These are phyloP conservation scores for Megathymus violae DNA, from an alignment of 1,140 invertebrate genomes.

Conservation along the genomic window DNA sequence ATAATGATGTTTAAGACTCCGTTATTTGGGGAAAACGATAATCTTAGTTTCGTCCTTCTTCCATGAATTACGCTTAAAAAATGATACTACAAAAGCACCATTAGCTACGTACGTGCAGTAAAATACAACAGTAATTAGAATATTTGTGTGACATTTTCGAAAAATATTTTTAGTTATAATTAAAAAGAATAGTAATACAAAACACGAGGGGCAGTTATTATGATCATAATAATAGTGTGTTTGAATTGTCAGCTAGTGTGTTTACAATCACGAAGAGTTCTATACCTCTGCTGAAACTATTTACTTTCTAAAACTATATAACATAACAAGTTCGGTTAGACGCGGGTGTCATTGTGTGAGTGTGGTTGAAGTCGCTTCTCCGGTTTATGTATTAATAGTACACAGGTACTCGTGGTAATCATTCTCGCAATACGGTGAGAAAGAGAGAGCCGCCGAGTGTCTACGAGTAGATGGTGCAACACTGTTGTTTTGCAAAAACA, in stretches of 20 bases:
- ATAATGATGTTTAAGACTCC: background rate
- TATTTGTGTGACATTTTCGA: too few relatives aligned
- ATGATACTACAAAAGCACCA: too few relatives aligned
- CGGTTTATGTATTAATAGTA: constrained; percentile 38
- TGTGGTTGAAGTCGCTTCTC: constrained; percentile 23
- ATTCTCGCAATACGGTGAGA: constrained; percentile 43
- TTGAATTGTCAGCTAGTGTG: too few relatives aligned
- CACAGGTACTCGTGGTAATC: constrained; percentile 25
- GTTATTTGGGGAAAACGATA: too few relatives aligned
- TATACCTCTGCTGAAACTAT: constrained; percentile 6
- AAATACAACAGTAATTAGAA: too few relatives aligned
- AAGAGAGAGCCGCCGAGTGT: constrained; percentile 49
- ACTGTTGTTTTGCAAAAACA: constrained; percentile 69
- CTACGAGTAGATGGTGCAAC: constrained; percentile 57
- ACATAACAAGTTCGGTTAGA: constrained; percentile 31
- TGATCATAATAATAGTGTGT: too few relatives aligned
- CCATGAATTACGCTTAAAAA: too few relatives aligned
- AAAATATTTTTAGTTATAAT: too few relatives aligned
- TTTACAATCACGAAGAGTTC: constrained; percentile 9
- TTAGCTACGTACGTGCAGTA: too few relatives aligned
- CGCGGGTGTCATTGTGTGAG: constrained; percentile 15
- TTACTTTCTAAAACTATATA: constrained; percentile 29
- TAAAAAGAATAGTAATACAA: too few relatives aligned
- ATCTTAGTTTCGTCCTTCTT: too few relatives aligned
- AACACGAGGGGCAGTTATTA: too few relatives aligned